Evolutionary conservation across 2,113 vertebrate genomes (phyloP).

Genomic region (Numida meleagris): DNA sequence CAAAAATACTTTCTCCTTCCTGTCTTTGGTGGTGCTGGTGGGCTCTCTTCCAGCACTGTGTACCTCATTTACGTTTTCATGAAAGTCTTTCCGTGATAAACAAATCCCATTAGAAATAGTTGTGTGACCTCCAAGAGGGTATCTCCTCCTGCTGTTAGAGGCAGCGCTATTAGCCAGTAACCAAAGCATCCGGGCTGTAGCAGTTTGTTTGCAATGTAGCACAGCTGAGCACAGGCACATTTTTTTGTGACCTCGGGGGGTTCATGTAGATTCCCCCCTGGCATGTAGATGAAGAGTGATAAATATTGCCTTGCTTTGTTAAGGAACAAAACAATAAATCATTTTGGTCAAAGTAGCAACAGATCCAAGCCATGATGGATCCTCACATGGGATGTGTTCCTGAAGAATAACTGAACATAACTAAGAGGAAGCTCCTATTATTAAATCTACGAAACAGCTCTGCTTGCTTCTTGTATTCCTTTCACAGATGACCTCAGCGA

Average conservation of each 20-base stretch:
- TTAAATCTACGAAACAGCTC: background rate
- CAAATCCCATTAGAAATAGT: background rate
- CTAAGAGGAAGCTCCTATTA: background rate
- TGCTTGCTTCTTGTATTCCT: background rate
- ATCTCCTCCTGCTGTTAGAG: fast-evolving
- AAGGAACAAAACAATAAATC: background rate
- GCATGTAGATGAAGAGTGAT: background rate
- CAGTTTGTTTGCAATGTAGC: background rate
- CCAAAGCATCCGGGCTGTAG: background rate
- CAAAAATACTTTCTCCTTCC: background rate
- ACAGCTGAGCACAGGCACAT: background rate
- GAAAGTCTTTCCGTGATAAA: background rate
- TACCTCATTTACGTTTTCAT: background rate
- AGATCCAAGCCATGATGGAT: background rate
- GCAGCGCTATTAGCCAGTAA: background rate
- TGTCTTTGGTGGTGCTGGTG: background rate
- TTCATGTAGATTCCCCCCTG: background rate
- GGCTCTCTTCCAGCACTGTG: background rate
- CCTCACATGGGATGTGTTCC: background rate
- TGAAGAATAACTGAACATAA: background rate
- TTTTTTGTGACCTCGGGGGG: background rate
- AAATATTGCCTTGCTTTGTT: background rate
- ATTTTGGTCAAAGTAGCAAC: background rate
- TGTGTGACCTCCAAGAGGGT: background rate
- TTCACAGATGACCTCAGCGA: background rate